phyloP scores from a whole-genome alignment of 2,888 invertebrate genomes.

The Baccha elongata region DNA sequence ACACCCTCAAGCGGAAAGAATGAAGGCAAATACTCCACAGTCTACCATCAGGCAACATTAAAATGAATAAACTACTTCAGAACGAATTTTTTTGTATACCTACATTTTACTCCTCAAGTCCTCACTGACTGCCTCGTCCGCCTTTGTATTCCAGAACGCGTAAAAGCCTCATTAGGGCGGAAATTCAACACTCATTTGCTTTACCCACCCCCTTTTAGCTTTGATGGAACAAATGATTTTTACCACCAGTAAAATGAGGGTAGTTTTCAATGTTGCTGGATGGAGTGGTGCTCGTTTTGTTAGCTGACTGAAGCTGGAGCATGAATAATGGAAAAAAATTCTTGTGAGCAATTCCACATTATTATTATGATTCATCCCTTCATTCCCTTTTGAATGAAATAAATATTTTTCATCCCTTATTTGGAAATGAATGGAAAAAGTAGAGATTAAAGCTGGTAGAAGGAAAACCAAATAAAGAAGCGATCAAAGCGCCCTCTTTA shows the following conservation, averaged over 20 bases:
- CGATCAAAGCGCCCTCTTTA: slow-evolving; percentile 42
- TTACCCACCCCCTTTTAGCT: slow-evolving; percentile 43
- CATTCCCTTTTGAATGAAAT: slow-evolving; percentile 53
- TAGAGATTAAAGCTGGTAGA: slow-evolving; percentile 16
- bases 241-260: slow-evolving; percentile 50
- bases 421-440: slow-evolving; percentile 3
- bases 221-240: slow-evolving; percentile 68
- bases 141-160: slow-evolving; percentile 67
- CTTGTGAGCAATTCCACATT: slow-evolving; percentile 21
- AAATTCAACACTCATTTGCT: slow-evolving; percentile 71
- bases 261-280: slow-evolving; percentile 41
- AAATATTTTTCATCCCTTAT: slow-evolving; percentile 65
- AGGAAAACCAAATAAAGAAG: not conserved
- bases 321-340: slow-evolving; percentile 68
- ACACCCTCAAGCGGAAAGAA: slow-evolving; percentile 68
- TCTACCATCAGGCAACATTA: slow-evolving; percentile 42
- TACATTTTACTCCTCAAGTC: not conserved
- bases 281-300: slow-evolving; percentile 40
- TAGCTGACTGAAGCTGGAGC: slow-evolving; percentile 25
- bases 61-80: slow-evolving; percentile 46
- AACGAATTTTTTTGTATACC: slow-evolving; percentile 4
- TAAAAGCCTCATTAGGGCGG: slow-evolving; percentile 73
- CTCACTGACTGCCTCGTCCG: not conserved
- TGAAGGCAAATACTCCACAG: slow-evolving; percentile 65
- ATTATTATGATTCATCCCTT: slow-evolving; percentile 31